Evolutionary conservation across 2,797 vertebrate species (phyloP).

Genomic region (Cercopithecus mitis): DNA sequence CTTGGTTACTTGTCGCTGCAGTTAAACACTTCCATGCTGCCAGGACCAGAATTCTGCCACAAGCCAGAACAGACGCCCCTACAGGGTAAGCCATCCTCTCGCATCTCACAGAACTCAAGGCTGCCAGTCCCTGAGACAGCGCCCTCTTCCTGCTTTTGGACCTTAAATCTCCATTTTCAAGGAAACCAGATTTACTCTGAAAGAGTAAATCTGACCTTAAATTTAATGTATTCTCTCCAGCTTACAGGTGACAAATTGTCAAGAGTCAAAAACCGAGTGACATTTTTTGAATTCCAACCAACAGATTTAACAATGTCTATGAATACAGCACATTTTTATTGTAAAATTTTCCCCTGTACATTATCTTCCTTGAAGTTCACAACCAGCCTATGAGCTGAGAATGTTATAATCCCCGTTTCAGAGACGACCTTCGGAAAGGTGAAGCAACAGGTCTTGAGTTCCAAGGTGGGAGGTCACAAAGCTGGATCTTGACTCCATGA

Average conservation of each 20-base stretch:
- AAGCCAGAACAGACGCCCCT: neutral
- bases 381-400: neutral
- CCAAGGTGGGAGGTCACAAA: neutral
- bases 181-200: neutral
- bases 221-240: neutral
- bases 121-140: too few relatives aligned
- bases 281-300: neutral
- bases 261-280: neutral
- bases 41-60: neutral
- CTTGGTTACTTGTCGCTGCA: neutral
- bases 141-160: neutral
- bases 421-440: neutral
- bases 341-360: neutral
- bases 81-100: rapidly evolving
- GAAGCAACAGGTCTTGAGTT: neutral
- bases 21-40: neutral
- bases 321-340: neutral
- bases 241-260: neutral
- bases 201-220: neutral
- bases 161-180: neutral
- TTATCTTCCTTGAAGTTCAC: neutral
- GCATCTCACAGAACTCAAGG: neutral
- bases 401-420: neutral
- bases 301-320: neutral
- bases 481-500: neutral